Evolutionary conservation across 2,888 invertebrate species (phyloP).

Genomic region (Aphelenchoides bicaudatus): DNA sequence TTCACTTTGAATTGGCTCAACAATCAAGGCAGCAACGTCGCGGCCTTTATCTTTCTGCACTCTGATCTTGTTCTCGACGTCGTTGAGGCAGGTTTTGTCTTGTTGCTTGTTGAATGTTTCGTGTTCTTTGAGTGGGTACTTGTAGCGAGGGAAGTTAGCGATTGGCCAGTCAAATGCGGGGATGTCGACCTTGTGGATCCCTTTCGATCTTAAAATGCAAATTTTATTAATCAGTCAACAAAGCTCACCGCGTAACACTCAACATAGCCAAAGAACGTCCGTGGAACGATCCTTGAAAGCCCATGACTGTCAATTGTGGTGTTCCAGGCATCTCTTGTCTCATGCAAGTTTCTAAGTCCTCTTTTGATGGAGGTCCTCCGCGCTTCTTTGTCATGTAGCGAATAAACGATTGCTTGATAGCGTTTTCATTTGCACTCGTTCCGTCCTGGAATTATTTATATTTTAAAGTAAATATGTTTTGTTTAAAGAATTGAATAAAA

Average conservation of each 20-base stretch:
- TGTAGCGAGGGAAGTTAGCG: conserved; percentile 82
- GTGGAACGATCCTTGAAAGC: conserved; percentile 84
- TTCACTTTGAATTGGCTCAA: conserved; percentile 95
- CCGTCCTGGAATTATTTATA: no score
- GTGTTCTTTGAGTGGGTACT: conserved; percentile 83
- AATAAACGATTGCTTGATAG: conserved; percentile 86
- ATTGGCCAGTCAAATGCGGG: conserved; percentile 83
- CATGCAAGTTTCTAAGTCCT: conserved; percentile 79
- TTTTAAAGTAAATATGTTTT: no score
- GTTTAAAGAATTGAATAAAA: no score
- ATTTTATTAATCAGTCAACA: background rate
- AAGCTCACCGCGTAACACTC: conserved; percentile 80
- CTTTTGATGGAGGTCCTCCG: conserved; percentile 69
- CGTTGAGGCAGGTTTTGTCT: conserved; percentile 73
- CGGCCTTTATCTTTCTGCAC: conserved; percentile 52
- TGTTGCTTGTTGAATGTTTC: conserved; percentile 75
- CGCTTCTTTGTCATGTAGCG: conserved; percentile 68
- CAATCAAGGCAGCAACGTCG: conserved; percentile 83
- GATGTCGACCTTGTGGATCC: conserved; percentile 43
- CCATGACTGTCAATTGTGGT: conserved; percentile 77
- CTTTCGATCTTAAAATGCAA: conserved; percentile 32
- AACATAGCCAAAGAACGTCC: conserved; percentile 78
- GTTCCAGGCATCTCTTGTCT: conserved; percentile 80
- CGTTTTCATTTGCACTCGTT: conserved; percentile 88
- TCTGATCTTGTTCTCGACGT: conserved; percentile 62